Evolutionary conservation across 1,140 invertebrate genomes (phyloP).

Genomic region (Hermetia illucens): DNA sequence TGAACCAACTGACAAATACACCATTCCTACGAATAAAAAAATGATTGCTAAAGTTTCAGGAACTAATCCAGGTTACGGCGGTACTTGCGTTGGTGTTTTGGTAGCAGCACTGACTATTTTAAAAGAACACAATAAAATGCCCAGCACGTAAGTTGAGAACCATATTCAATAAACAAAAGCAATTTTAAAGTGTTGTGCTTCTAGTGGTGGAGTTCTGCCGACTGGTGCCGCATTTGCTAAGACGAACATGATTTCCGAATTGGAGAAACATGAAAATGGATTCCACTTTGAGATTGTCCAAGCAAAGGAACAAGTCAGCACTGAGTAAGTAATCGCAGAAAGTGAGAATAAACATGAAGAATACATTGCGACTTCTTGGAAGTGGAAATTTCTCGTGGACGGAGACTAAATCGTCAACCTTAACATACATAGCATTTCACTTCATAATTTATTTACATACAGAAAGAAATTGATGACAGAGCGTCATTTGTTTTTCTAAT

Average conservation of each 20-base stretch:
- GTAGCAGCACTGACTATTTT: conserved; percentile 60
- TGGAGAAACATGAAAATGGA: conserved; percentile 28
- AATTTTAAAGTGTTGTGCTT: neutral
- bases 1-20: conserved; percentile 44
- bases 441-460: too few species aligned
- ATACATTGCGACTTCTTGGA: too few species aligned
- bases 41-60: conserved; percentile 47
- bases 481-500: too few species aligned
- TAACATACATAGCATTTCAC: too few species aligned
- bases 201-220: conserved; percentile 35
- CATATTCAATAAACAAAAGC: neutral
- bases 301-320: too few species aligned
- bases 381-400: too few species aligned
- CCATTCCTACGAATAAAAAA: conserved; percentile 45
- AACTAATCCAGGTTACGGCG: conserved; percentile 67
- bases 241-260: conserved; percentile 24
- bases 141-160: conserved; percentile 48
- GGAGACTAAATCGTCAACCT: too few species aligned
- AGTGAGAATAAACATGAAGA: too few species aligned
- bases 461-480: too few species aligned
- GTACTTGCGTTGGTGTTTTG: conserved; percentile 58
- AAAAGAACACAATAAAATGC: conserved; percentile 61
- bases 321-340: too few species aligned
- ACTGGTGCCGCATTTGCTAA: conserved; percentile 24
- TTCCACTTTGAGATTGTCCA: conserved; percentile 29